These are phyloP conservation scores for Colossoma macropomum DNA, from an alignment of 2,113 vertebrate species.

Conservation along the genomic window DNA sequence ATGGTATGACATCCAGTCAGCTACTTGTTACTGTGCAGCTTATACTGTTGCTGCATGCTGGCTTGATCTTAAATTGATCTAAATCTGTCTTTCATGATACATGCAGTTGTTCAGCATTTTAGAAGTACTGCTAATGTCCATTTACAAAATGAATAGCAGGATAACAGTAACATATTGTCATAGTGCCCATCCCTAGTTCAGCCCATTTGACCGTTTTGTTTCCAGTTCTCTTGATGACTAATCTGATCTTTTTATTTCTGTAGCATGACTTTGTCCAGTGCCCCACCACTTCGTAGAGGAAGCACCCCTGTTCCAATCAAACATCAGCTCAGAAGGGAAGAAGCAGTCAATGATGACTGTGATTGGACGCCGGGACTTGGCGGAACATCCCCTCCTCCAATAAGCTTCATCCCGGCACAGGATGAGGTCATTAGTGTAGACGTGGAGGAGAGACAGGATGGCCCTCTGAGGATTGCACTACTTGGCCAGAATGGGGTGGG, in stretches of 20 bases:
- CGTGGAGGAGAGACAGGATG: constrained; percentile 65
- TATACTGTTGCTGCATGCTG: too few species aligned
- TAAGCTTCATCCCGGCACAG: constrained; percentile 76
- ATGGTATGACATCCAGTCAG: too few species aligned
- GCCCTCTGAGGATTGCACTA: constrained; percentile 77
- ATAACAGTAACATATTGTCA: too few species aligned
- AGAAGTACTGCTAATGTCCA: too few species aligned
- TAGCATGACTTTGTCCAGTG: constrained; percentile 73
- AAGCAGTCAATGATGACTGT: constrained; percentile 84
- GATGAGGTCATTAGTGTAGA: constrained; percentile 66
- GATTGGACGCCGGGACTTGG: constrained; percentile 80
- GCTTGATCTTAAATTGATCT: too few species aligned
- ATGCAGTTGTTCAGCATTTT: too few species aligned
- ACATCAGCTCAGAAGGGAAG: constrained; percentile 83
- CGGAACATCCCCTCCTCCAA: constrained; percentile 66
- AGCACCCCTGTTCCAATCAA: constrained; percentile 89
- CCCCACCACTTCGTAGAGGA: constrained; percentile 80
- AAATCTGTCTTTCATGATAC: too few species aligned
- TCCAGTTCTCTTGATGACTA: neutral
- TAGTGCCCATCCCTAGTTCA: neutral
- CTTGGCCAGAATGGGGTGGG: constrained; percentile 89
- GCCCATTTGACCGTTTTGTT: neutral
- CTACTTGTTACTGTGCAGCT: too few species aligned
- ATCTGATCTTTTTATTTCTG: neutral
- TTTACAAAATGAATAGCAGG: too few species aligned